phyloP scores from a whole-genome alignment of 2,797 vertebrate genomes.

The Microctenopoma lineatum region DNA sequence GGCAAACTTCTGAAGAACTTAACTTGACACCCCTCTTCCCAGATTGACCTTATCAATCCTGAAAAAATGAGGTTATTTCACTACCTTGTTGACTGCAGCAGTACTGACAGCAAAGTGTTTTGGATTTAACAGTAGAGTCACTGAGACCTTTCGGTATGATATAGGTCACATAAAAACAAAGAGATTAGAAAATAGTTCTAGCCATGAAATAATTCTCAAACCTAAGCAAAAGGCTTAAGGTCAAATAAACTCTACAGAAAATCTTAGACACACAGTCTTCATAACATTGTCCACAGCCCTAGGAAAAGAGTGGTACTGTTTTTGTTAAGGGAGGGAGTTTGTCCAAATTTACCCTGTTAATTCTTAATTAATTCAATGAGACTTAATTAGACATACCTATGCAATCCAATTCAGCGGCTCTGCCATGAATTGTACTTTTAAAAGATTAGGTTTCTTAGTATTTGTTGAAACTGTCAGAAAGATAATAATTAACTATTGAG shows the following conservation, averaged over 20 bases:
- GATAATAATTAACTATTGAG: too few species aligned
- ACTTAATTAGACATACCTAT: too few species aligned
- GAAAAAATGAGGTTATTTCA: constrained; percentile 3
- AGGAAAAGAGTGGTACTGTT: constrained; percentile 75
- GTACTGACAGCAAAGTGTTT: not conserved
- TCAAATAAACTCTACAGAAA: constrained; percentile 49
- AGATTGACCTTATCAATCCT: not conserved
- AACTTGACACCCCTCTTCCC: not conserved
- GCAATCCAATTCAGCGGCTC: too few species aligned
- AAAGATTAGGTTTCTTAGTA: too few species aligned
- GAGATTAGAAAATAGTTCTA: too few species aligned
- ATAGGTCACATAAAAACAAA: not conserved
- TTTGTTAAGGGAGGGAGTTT: constrained; percentile 58
- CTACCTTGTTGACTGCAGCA: not conserved
- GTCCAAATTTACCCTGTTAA: too few species aligned
- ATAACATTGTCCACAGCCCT: constrained; percentile 50
- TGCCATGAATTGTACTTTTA: too few species aligned
- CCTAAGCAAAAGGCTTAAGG: constrained; percentile 13
- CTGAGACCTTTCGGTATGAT: not conserved
- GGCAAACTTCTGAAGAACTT: too few species aligned
- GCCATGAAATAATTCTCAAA: too few species aligned
- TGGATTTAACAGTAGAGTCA: not conserved
- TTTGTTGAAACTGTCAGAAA: too few species aligned
- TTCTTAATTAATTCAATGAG: too few species aligned
- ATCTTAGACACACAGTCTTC: constrained; percentile 69